A percentile compares a stretch with the other conserved stretches of the same genome.
These are phyloP conservation scores for Syngnathus typhle DNA, from an alignment of 2,113 vertebrate species.

Conservation along the genomic window DNA sequence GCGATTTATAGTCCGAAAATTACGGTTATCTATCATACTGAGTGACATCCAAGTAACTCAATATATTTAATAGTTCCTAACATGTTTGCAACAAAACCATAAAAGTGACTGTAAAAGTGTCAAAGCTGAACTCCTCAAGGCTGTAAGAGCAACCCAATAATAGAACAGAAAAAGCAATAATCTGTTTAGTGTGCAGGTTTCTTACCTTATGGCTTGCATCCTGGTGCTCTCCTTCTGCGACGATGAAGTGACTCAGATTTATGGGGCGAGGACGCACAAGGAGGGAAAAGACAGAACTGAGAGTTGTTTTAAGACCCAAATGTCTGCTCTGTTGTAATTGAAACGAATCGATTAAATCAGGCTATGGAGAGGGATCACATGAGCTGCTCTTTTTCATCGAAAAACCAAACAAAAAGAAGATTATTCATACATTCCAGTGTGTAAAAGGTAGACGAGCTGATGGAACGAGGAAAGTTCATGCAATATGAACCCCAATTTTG, in stretches of 20 bases:
- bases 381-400: constrained; percentile 1
- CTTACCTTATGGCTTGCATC: constrained; percentile 61
- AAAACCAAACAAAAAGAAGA: constrained; percentile 10
- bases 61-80: too few relatives aligned
- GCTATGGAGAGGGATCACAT: constrained; percentile 23
- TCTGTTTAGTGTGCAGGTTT: background rate
- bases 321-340: constrained; percentile 24
- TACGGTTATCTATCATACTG: too few relatives aligned
- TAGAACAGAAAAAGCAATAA: too few relatives aligned
- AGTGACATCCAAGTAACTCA: too few relatives aligned
- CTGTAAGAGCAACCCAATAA: too few relatives aligned
- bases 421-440: background rate
- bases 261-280: background rate
- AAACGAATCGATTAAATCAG: constrained; percentile 40
- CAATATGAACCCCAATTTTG: background rate
- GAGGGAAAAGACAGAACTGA: background rate
- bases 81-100: too few relatives aligned
- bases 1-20: too few relatives aligned
- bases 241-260: background rate
- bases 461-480: background rate
- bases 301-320: constrained; percentile 10
- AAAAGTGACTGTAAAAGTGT: too few relatives aligned
- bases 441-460: background rate
- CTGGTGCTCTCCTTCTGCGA: background rate
- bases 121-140: too few relatives aligned